Conservation (phyloP, 2,888 invertebrate genomes). For the Myopa tessellatipennis region DNA sequence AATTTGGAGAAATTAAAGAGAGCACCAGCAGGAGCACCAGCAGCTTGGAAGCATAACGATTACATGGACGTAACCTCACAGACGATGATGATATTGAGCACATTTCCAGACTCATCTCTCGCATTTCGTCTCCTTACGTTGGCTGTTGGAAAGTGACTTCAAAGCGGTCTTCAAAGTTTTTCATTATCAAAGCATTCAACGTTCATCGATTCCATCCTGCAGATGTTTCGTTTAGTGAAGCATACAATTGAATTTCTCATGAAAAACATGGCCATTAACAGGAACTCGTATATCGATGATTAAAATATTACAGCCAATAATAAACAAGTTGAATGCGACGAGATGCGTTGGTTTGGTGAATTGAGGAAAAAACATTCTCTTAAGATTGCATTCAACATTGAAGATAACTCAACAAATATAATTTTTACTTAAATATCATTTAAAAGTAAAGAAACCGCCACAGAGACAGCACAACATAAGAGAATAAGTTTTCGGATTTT, state of each 20-base stretch:
- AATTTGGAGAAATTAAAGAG: conserved; percentile 15
- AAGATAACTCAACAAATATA: not conserved
- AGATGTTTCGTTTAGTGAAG: not conserved
- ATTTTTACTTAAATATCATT: not conserved
- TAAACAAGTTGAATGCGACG: not conserved
- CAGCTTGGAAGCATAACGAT: not conserved
- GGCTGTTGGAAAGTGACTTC: not conserved
- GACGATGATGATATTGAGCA: not conserved
- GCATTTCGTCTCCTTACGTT: not conserved
- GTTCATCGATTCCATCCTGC: not conserved
- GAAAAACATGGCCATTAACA: not conserved
- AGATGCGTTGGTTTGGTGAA: not conserved
- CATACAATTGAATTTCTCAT: conserved; percentile 12
- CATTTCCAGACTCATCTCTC: not conserved
- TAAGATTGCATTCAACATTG: not conserved
- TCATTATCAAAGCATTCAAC: conserved; percentile 11
- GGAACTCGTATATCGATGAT: not conserved
- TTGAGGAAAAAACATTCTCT: not conserved
- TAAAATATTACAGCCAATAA: not conserved
- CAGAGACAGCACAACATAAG: not conserved
- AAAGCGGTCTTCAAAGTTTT: conserved; percentile 8
- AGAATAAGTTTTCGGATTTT: not conserved
- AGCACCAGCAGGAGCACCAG: not conserved
- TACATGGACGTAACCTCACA: not conserved
- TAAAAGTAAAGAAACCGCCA: not conserved